Evolutionary conservation across 2,797 vertebrate species (phyloP).

Genomic region (Mus minutoides): DNA sequence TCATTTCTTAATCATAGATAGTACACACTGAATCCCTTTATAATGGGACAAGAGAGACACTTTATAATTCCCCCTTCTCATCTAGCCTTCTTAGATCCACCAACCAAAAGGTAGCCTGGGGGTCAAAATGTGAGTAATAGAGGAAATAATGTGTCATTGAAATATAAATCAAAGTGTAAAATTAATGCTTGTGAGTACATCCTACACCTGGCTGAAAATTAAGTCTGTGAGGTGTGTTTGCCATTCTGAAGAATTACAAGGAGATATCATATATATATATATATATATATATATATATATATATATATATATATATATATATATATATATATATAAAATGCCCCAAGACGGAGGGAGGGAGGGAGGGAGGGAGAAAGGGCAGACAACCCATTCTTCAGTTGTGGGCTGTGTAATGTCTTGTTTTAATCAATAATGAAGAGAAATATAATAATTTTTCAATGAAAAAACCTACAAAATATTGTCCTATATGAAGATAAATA

Average conservation of each 20-base stretch:
- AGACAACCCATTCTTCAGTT: background rate
- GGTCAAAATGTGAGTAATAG: background rate
- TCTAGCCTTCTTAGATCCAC: background rate
- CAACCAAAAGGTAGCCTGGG: background rate
- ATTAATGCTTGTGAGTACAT: background rate
- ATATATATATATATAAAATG: background rate
- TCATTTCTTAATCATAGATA: background rate
- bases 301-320: background rate
- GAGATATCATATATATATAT: too few relatives aligned
- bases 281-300: too few relatives aligned
- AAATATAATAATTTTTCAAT: background rate
- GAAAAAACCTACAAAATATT: background rate
- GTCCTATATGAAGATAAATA: accelerated
- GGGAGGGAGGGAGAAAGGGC: background rate
- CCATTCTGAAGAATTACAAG: background rate
- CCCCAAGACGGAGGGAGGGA: background rate
- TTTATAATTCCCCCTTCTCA: background rate
- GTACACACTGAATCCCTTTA: background rate
- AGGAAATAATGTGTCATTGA: background rate
- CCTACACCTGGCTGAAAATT: background rate
- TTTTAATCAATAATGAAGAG: background rate
- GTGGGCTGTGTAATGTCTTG: background rate
- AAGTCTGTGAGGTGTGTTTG: background rate
- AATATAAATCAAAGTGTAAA: constrained; percentile 12
- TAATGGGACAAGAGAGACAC: background rate